Conservation (phyloP, 2,888 invertebrate genomes). For the Hipparchia sbordonii region DNA sequence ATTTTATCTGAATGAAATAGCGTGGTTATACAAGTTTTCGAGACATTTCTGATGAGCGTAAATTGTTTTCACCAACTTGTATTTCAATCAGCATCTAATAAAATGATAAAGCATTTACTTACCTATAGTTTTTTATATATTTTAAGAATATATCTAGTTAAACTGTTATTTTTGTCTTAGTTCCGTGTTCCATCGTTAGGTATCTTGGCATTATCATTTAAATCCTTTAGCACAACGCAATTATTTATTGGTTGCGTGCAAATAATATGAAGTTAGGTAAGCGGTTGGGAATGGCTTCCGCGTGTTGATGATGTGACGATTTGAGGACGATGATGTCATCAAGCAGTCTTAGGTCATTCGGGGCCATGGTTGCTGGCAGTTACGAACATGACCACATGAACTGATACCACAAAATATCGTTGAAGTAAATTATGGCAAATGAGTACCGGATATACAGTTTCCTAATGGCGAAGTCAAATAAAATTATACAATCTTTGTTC, state of each 20-base stretch:
- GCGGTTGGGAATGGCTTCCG: slow-evolving; percentile 39
- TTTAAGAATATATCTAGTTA: neutral
- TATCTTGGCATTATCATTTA: slow-evolving; percentile 16
- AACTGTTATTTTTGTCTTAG: neutral
- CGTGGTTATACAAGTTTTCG: neutral
- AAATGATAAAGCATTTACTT: neutral
- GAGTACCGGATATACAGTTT: neutral
- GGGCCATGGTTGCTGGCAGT: slow-evolving; percentile 21
- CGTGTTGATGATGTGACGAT: slow-evolving; percentile 51
- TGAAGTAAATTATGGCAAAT: no score
- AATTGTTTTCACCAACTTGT: neutral
- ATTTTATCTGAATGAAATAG: neutral
- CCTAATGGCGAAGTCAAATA: neutral
- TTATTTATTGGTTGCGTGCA: slow-evolving; percentile 44
- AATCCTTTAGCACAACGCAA: slow-evolving; percentile 27
- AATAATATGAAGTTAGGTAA: slow-evolving; percentile 42
- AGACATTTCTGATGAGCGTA: neutral
- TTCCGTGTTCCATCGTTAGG: neutral
- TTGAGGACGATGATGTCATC: slow-evolving; percentile 59
- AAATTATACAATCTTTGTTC: neutral
- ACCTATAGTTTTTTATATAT: neutral
- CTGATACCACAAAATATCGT: neutral
- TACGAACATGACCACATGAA: slow-evolving; percentile 8
- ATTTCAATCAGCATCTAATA: slow-evolving; percentile 2
- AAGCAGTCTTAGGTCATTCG: slow-evolving; percentile 22